phyloP scores from a whole-genome alignment of 2,888 invertebrate genomes.

The Microctonus hyperodae region DNA sequence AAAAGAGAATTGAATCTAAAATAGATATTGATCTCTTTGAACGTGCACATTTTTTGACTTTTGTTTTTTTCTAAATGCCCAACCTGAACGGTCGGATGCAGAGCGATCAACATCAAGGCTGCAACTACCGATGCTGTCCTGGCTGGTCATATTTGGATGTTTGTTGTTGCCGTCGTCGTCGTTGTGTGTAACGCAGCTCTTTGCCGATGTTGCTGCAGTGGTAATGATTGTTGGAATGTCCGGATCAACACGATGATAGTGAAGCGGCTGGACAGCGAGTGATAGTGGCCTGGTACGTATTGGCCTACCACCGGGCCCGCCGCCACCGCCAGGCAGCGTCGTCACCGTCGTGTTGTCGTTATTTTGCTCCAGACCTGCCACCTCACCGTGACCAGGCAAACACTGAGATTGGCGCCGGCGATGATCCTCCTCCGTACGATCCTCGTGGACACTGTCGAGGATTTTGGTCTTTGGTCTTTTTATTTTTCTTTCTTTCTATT shows the following conservation, averaged over 20 bases:
- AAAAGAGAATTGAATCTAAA: not conserved
- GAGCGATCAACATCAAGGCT: constrained; percentile 82
- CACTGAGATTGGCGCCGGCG: constrained; percentile 42
- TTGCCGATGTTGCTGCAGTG: not conserved
- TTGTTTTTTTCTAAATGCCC: constrained; percentile 33
- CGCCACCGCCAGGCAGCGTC: constrained; percentile 46
- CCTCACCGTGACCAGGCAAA: constrained; percentile 52
- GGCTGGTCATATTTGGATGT: constrained; percentile 59
- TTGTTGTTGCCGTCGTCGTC: no score
- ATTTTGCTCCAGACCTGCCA: constrained; percentile 56
- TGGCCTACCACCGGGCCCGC: constrained; percentile 43
- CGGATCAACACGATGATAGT: constrained; percentile 59
- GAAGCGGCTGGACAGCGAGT: constrained; percentile 59
- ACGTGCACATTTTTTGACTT: not conserved
- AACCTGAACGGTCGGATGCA: constrained; percentile 63
- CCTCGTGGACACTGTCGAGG: constrained; percentile 57
- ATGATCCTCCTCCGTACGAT: constrained; percentile 50
- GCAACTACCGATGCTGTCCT: constrained; percentile 86
- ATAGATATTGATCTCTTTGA: not conserved
- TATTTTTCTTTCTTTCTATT: not conserved
- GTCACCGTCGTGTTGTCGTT: constrained; percentile 45
- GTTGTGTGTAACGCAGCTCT: not conserved
- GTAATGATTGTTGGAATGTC: constrained; percentile 38
- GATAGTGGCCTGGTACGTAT: constrained; percentile 56
- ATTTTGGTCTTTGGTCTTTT: constrained; percentile 3